These are phyloP conservation scores for Aproaerema taeniolella DNA, from an alignment of 2,888 invertebrate species.

Conservation along the genomic window DNA sequence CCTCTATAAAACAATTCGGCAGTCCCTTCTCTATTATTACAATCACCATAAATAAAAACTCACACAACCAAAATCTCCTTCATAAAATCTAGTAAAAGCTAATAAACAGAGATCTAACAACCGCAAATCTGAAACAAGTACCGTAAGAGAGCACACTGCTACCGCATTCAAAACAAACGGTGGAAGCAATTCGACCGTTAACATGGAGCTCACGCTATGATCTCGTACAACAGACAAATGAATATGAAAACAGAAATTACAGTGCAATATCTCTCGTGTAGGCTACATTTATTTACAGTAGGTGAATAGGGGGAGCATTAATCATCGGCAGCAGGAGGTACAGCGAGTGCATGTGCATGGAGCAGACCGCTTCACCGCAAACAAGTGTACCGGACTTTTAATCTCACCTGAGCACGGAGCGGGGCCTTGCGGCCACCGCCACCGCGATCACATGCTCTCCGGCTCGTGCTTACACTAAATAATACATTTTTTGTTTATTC, in stretches of 20 bases:
- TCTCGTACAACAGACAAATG: slow-evolving; percentile 48
- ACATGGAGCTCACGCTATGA: slow-evolving; percentile 41
- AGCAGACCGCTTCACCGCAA: slow-evolving; percentile 43
- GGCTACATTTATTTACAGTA: slow-evolving; percentile 48
- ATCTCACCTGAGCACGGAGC: slow-evolving; percentile 48
- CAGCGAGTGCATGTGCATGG: slow-evolving; percentile 51
- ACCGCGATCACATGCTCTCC: slow-evolving; percentile 9
- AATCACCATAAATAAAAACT: too few relatives aligned
- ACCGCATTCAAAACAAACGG: slow-evolving; percentile 10
- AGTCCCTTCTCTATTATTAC: slow-evolving; percentile 19
- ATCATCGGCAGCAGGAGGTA: slow-evolving; percentile 49
- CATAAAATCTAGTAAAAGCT: too few relatives aligned
- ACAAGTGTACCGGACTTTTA: slow-evolving; percentile 66
- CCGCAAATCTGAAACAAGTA: too few relatives aligned
- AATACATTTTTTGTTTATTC: slow-evolving; percentile 1
- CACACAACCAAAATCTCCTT: neutral
- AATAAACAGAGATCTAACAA: too few relatives aligned
- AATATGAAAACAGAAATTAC: slow-evolving; percentile 53
- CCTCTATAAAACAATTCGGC: slow-evolving; percentile 28
- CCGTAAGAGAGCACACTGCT: too few relatives aligned
- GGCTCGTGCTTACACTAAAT: slow-evolving; percentile 4
- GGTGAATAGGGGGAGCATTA: slow-evolving; percentile 51
- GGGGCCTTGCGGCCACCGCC: slow-evolving; percentile 5
- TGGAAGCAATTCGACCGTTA: slow-evolving; percentile 19
- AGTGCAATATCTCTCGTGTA: slow-evolving; percentile 40